Evolutionary conservation across 2,888 invertebrate genomes (phyloP), one percentile per base, ranked within the genome.

Genomic region (Meta bourneti): DNA sequence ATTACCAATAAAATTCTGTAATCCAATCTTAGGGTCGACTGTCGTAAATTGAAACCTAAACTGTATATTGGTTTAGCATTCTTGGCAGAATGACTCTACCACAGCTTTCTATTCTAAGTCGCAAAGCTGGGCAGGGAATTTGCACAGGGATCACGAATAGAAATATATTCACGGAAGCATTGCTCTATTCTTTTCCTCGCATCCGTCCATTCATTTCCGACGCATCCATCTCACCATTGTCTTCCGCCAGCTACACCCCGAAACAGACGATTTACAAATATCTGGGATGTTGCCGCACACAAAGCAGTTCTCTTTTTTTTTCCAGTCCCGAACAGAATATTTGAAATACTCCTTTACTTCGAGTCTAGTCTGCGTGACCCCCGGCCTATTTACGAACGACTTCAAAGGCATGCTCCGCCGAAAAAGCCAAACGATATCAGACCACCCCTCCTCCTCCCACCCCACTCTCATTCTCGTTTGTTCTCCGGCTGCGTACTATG

Each of bases 341-440:
- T 81, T 81, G 81, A 81, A 70, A 81, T 51, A 19, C 81, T 70
- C 69, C 49, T 70, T 81, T 16, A 70, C 9, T 70, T 70, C 49
- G 9, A 48, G 48, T 19, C 19, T 34, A 34, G 61, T 69, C 48
- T 34, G 34, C 20, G 13, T 13, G 20, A 74, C 49, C 83, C 54
- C 20, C 13, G 77, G 49, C 71, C 83, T 83, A 74, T 83, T 83
- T 83, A 81, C 74, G 83, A 52, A 74, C 77, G 54, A 85, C 84
- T 85, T 85, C 84, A 85, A 85, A 85, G 34, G 84, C 49, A 61
- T 61, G 61, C 61, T 61, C 84, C 84, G 54, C 61, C 84, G 75
- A 61, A 61, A 74, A 85, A 85, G 61, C 84, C 84, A 85, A 85
- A 85, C 84, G 75, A 85, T 85, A 85, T 85, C 75, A 77, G 61